Percentiles rank a stretch among this genome's conserved stretches.
phyloP scores from a whole-genome alignment of 92 coral and sea anemone species.

The Zoanthus sansibaricus region DNA sequence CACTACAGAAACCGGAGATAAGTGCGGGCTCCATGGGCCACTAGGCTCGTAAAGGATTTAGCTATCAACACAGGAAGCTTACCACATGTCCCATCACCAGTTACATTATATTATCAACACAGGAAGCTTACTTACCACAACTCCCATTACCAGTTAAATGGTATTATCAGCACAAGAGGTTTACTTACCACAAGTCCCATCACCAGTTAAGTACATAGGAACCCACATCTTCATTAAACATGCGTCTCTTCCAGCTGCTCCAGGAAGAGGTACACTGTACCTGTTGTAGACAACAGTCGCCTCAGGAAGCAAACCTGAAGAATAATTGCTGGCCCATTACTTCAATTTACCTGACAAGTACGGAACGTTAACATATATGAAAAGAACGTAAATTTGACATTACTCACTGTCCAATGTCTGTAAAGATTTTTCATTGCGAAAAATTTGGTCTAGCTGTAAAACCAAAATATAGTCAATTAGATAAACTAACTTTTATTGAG shows the following conservation, averaged over 20 bases:
- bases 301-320: slow-evolving; percentile 79
- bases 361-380: too few relatives aligned
- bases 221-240: slow-evolving; percentile 90
- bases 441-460: slow-evolving; percentile 89
- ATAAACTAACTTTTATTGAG: too few relatives aligned
- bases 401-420: slow-evolving; percentile 81
- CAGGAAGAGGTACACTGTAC: slow-evolving; percentile 84
- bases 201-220: slow-evolving; percentile 75
- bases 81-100: too few relatives aligned
- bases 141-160: too few relatives aligned
- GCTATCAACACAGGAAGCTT: too few relatives aligned
- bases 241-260: slow-evolving; percentile 82
- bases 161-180: too few relatives aligned
- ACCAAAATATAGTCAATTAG: not conserved
- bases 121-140: too few relatives aligned
- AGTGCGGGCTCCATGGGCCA: too few relatives aligned
- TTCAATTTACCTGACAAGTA: too few relatives aligned
- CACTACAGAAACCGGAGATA: too few relatives aligned
- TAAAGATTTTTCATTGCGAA: slow-evolving; percentile 82
- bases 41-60: too few relatives aligned
- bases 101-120: too few relatives aligned
- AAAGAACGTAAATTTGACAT: not conserved
- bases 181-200: slow-evolving; percentile 42
- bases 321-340: not conserved
- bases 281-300: slow-evolving; percentile 80